A percentile compares a stretch with the other conserved stretches of the same genome.
phyloP scores from a whole-genome alignment of 2,888 invertebrate genomes.

The Drosophila helvetica region DNA sequence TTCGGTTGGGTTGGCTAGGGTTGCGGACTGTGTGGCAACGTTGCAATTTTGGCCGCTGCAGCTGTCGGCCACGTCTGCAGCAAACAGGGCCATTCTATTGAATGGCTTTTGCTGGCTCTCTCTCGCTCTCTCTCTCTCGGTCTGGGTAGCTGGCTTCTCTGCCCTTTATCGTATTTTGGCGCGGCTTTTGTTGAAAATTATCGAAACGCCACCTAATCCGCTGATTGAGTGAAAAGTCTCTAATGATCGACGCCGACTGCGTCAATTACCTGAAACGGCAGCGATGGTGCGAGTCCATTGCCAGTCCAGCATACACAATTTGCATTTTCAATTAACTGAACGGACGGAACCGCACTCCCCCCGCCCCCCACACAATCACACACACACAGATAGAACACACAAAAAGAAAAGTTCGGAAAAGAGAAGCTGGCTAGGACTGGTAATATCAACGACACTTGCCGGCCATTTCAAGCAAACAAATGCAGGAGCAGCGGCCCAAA shows the following conservation, averaged over 20 bases:
- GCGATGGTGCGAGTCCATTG: conserved; percentile 20
- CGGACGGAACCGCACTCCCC: conserved; percentile 1
- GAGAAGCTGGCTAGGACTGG: conserved; percentile 16
- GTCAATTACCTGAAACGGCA: conserved; percentile 33
- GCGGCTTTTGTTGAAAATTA: conserved; percentile 47
- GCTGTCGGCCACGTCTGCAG: conserved; percentile 43
- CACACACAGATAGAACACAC: conserved; percentile 9
- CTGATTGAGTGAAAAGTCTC: conserved; percentile 49
- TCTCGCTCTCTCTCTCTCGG: conserved; percentile 10
- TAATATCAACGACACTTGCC: conserved; percentile 56
- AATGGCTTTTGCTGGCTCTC: conserved; percentile 41
- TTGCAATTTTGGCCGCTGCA: conserved; percentile 55
- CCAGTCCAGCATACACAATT: conserved; percentile 48
- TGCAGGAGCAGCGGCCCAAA: conserved; percentile 41
- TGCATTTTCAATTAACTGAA: conserved; percentile 77
- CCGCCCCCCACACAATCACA: conserved; percentile 10
- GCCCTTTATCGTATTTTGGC: conserved; percentile 24
- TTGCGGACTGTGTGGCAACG: conserved; percentile 9
- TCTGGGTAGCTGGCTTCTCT: conserved; percentile 4
- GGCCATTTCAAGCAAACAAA: conserved; percentile 64
- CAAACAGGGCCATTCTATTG: conserved; percentile 43
- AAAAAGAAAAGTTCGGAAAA: neutral
- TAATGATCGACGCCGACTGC: conserved; percentile 47
- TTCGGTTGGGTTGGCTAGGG: conserved; percentile 14
- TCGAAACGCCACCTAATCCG: conserved; percentile 44